Base-by-base conservation (phyloP, 2,888 invertebrate genomes). In the Xanthorhoe spadicearia region DNA sequence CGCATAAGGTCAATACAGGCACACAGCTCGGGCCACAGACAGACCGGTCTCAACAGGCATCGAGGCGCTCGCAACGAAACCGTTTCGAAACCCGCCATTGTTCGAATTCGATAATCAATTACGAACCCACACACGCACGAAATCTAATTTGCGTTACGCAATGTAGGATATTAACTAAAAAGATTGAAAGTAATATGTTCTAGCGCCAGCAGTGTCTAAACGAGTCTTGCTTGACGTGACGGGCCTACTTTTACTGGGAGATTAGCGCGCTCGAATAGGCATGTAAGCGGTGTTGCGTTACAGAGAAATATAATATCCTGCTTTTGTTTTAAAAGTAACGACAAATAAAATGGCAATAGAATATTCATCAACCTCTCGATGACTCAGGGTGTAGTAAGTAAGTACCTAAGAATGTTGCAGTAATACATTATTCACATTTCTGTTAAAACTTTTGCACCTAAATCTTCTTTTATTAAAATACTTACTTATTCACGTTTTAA, bases 1-100 rank as follows among this genome's bases (percentile, higher is more conserved):
- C 90, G 90, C 89, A 87, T 90, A 90, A 92, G 92, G 92, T 92
- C 92, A 92, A 88, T 85, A 89, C 84, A 79, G 84, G 82, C 80
- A 64, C 67, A 68, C 60, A 68, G 67, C 61, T 63, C 83, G 85
- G 83, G 82, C 83, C 80, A 77, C 76, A 77, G 71, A 74, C 81
- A 38, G 75, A 76, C 76, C 75, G 75, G 76, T 76, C 72, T 73
- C 71, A 69, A 73, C 74, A 76, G 78, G 70, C 69, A 66, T 61
- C 62, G 17, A 62, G 55, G 48, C 61, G 54, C 61, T 58, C 68
- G 74, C 71, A 67, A 56, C 68, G 57, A 66, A 78, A 83, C 81
- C 71, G 76, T 90, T 88, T 86, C 86, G 86, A 89, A 87, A 87
- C 77, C 81, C 65, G 77, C 82, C 81, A 89, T 88, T 91, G 89